Evolutionary conservation across 2,888 invertebrate genomes (phyloP), one percentile per base, ranked within the genome.

Genomic region (Epistrophella euchroma): DNA sequence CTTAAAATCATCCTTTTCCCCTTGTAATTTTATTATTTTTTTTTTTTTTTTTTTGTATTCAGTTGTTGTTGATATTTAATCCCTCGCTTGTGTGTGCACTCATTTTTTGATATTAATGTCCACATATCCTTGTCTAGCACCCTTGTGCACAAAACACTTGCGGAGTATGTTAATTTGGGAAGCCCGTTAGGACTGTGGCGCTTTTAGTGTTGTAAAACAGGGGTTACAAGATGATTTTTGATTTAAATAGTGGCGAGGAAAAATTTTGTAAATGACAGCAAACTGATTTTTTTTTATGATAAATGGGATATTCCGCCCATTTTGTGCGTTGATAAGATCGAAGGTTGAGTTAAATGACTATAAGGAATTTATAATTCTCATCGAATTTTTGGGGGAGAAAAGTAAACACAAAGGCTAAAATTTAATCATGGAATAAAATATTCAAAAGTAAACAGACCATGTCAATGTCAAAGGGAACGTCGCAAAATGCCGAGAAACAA

Each of bases 101-200:
- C n/a, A 68, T 35, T 43, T 56, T 72, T 70, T 66, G 72, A 56
- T 68, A 74, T 83, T 76, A 70, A 81, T 77, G 86, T 70, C 74
- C 77, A 56, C 68, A 86, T 70, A 86, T 70, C 76, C 76, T 81
- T 22, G 72, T 70, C 55, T 56, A 62, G 68, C 68, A 73, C 66
- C 85, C 75, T 73, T 68, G 64, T 73, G 72, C 25, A 28, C 60
- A 50, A 5, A 6, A 25, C 13, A 43, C 32, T 56, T 56, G 35
- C n/a, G 28, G 58, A n/a, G 50, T 75, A 79, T 79, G 79, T 71
- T 84, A 75, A 79, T 84, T 75, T 64, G 17, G 52, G 25, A 56
- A 47, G 32, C 35, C 19, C 55, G 15, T 47, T 47, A 32, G 60
- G 1, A 64, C 32, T 19, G 19, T 19, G 47, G 10, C 13, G 25